Evolutionary conservation across 35 echinoderm and acorn worm species (phyloP).

Genomic region (Ptychodera flava): DNA sequence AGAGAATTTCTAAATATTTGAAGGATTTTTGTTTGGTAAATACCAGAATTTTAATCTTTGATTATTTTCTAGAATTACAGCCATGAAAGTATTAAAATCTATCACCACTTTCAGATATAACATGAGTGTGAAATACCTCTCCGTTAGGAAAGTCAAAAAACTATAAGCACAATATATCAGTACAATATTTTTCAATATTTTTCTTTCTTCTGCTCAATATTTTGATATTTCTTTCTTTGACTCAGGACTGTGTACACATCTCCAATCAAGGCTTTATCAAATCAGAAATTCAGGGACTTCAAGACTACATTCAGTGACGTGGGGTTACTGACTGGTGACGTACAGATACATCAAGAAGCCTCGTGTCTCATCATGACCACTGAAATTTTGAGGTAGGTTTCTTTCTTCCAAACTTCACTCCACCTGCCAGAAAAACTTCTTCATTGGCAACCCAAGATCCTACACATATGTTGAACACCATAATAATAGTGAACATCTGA

Average conservation of each 20-base stretch:
- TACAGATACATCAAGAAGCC: constrained; percentile 81
- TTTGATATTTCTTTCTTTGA: no score
- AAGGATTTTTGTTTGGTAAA: no score
- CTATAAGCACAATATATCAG: not conserved
- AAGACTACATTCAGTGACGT: constrained; percentile 76
- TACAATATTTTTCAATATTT: not conserved
- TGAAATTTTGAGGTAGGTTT: constrained; percentile 71
- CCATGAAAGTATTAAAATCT: no score
- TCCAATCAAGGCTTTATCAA: constrained; percentile 95
- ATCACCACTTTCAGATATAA: no score
- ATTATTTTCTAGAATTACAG: no score
- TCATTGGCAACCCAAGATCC: no score
- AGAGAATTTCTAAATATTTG: no score
- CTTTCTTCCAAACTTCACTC: not conserved
- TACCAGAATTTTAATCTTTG: no score
- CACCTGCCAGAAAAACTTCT: no score
- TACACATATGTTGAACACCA: no score
- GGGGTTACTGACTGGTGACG: constrained; percentile 89
- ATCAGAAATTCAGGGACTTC: constrained; percentile 98
- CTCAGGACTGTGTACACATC: constrained; percentile 93
- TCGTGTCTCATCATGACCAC: constrained; percentile 98
- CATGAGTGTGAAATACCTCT: constrained; percentile 4
- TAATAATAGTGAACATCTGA: no score
- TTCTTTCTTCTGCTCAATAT: no score
- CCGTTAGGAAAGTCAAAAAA: not conserved